Evolutionary conservation across 2,888 invertebrate genomes (phyloP), one percentile per base, ranked within the genome.

Genomic region (Phortica magna): DNA sequence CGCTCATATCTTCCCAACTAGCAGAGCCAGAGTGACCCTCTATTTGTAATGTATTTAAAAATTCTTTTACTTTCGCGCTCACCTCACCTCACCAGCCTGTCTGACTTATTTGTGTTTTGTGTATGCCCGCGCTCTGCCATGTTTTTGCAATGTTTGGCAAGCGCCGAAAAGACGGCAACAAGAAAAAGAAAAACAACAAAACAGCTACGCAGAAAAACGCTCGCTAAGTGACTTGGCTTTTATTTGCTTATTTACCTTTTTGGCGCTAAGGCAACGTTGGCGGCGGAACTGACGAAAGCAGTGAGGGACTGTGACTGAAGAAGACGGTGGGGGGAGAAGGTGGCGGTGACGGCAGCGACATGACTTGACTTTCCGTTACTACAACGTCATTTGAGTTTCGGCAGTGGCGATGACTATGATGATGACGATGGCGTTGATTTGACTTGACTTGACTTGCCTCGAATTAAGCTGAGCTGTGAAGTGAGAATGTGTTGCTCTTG

Each of bases 101-200:
- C 78, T 79, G 79, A 79, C 78, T 78, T 81, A 81, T 80, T 80
- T 80, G 78, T 78, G 43, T 73, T 71, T 70, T 80, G 79, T 80
- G 80, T 80, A 80, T 77, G 74, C 75, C 76, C 72, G n/a, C 53
- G 64, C 39, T 67, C 73, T 76, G 70, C 42, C 12, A 59, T 71
- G 57, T 55, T 55, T 19, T 71, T 71, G 70, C 70, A 48, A 55
- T 31, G 19, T 77, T 75, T 77, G 77, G 67, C 72, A 79, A 70
- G 68, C 70, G 71, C 68, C 42, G 41, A 55, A 43, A 64, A 43
- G 72, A 19, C 64, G 14, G 22, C 61, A 31, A n/a, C 41, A 42
- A 74, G 48, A 14, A 9, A 48, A 12, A 67, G 19, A 76, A 74
- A 75, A 77, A 17, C n/a, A 59, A 68, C 65, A 57, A 55, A 59